Evolutionary conservation across 2,888 invertebrate species (phyloP), one percentile per base, ranked within the genome.

Genomic region (Fragum sueziense): DNA sequence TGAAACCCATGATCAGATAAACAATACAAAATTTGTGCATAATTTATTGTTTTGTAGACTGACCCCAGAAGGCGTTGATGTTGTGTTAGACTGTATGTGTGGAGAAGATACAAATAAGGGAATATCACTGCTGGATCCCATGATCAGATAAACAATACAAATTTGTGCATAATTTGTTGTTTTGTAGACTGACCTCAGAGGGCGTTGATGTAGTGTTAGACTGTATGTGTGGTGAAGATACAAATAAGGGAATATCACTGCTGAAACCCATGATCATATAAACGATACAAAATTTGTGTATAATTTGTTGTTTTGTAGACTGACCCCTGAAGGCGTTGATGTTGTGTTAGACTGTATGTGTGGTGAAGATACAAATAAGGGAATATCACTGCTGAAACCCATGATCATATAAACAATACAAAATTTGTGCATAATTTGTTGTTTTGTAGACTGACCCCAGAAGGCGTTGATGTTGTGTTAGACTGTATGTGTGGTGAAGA

Each of bases 401-500:
- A 96, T 97, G 96, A n/a, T n/a, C n/a, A n/a, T n/a, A n/a, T n/a
- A n/a, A n/a, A n/a, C n/a, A n/a, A n/a, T n/a, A n/a, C n/a, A n/a
- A n/a, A n/a, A n/a, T n/a, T n/a, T n/a, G 41, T 41, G 41, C 17
- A 41, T 11, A 41, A 11, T 41, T 41, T 41, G 9, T 17, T 41
- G 41, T 41, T n/a, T n/a, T 54, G 2, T 22, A 93, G 93, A 80
- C 77, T 92, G 6, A 85, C 88, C 4, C 91, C 93, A 31, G 93
- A 93, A 41, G 97, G 97, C 68, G 96, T 97, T 41, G 97, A 97
- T 91, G 95, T 97, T 74, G 97, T 97, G 41, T 94, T 97, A 92
- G 97, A 97, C 93, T 97, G 97, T 91, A 95, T 97, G 79, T 97
- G 97, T 93, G 97, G 97, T 4, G 97, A 97, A 90, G 97, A 97